Evolutionary conservation across 2,113 vertebrate genomes (phyloP).

Genomic region (Myotis davidii): DNA sequence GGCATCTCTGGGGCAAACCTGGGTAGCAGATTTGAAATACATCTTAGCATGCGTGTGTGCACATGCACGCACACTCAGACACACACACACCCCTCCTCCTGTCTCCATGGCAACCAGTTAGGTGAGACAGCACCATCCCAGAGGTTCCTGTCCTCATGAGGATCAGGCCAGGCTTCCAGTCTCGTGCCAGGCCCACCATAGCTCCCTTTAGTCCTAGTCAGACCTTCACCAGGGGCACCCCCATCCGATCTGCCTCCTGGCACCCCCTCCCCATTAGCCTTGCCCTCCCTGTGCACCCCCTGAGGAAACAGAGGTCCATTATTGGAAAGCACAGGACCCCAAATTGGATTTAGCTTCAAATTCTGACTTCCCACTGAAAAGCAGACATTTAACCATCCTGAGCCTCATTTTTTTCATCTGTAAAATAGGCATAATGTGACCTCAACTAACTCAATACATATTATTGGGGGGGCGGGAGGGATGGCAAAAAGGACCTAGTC

Average conservation of each 20-base stretch:
- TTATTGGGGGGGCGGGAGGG: too few species aligned
- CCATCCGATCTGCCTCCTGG: background rate
- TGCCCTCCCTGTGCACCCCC: accelerated
- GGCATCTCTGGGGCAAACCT: conserved; percentile 3
- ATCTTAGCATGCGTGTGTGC: background rate
- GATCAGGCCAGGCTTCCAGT: background rate
- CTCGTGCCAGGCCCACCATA: accelerated
- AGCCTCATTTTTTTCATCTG: background rate
- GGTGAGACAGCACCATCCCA: background rate
- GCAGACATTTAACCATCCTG: background rate
- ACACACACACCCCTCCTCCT: background rate
- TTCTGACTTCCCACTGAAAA: background rate
- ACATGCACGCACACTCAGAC: background rate
- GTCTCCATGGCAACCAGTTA: conserved; percentile 8
- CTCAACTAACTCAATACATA: background rate
- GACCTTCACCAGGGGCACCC: background rate
- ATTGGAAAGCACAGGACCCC: background rate
- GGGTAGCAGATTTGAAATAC: background rate
- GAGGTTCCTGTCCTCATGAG: background rate
- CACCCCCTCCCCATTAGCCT: background rate
- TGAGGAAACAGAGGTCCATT: background rate
- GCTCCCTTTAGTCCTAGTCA: background rate
- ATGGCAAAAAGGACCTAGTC: background rate
- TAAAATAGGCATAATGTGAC: background rate
- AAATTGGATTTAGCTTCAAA: background rate